Conservation (phyloP, 1,140 invertebrate genomes). For the Euura lappo region DNA sequence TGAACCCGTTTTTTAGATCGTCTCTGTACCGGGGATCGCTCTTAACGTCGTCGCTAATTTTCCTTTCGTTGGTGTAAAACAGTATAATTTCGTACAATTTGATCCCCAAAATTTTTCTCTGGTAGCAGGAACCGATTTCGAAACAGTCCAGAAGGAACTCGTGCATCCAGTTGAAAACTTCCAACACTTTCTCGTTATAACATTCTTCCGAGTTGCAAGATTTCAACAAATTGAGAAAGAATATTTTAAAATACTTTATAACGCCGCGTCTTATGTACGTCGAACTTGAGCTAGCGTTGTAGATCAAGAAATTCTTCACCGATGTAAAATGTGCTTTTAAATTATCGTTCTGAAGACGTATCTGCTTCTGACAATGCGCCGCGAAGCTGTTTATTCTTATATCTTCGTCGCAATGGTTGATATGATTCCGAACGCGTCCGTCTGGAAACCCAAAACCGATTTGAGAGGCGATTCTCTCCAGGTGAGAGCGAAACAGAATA, state of each 20-base stretch:
- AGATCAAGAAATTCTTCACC: constrained; percentile 38
- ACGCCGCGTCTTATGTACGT: constrained; percentile 39
- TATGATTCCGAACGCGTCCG: constrained; percentile 18
- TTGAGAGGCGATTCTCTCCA: constrained; percentile 34
- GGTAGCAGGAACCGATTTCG: constrained; percentile 62
- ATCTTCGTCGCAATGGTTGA: constrained; percentile 31
- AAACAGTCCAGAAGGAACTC: constrained; percentile 57
- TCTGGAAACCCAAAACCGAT: neutral
- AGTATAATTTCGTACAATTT: constrained; percentile 51
- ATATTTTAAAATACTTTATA: constrained; percentile 40
- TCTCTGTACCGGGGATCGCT: constrained; percentile 22
- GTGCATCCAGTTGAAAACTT: constrained; percentile 61
- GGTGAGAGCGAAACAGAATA: constrained; percentile 32
- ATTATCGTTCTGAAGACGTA: constrained; percentile 17
- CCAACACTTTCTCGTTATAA: constrained; percentile 17
- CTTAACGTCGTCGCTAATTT: constrained; percentile 5
- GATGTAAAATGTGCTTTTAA: constrained; percentile 20
- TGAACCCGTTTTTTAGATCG: constrained; percentile 12
- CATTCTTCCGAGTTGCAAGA: constrained; percentile 1
- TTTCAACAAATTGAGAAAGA: constrained; percentile 39
- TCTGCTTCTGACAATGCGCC: constrained; percentile 31
- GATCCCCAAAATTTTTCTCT: constrained; percentile 60
- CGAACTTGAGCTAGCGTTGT: constrained; percentile 40
- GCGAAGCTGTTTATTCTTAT: constrained; percentile 44
- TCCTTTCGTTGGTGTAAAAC: constrained; percentile 21